Evolutionary conservation across 2,113 vertebrate genomes (phyloP).

Genomic region (Nesoenas mayeri): DNA sequence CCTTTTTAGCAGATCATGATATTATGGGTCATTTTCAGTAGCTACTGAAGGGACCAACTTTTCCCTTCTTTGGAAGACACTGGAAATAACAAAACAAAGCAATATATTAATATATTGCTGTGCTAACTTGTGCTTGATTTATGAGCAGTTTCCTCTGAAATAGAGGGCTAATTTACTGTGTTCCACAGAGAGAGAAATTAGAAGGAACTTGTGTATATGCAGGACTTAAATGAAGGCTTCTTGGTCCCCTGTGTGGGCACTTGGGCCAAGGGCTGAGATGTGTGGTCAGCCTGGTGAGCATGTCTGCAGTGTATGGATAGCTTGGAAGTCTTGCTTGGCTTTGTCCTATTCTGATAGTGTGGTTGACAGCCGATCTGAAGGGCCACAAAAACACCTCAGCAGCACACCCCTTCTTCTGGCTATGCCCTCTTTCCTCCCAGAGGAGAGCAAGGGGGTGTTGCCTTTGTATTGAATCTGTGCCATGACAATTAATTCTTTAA

Average conservation of each 20-base stretch:
- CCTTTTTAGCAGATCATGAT: neutral
- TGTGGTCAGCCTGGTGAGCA: neutral
- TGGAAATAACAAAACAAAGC: neutral
- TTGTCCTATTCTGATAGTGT: neutral
- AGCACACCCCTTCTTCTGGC: neutral
- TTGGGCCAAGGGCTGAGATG: neutral
- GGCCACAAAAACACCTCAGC: neutral
- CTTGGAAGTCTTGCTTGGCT: neutral
- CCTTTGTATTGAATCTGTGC: neutral
- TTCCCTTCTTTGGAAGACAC: neutral
- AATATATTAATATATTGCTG: neutral
- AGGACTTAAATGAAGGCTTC: neutral
- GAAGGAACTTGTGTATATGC: neutral
- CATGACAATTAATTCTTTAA: neutral
- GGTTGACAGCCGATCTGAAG: neutral
- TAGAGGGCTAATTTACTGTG: neutral
- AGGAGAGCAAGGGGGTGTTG: neutral
- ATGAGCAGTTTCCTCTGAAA: neutral
- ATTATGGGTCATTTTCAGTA: neutral
- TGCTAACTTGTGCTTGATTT: neutral
- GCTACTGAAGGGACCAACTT: neutral
- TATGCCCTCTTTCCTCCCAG: neutral
- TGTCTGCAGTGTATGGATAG: neutral
- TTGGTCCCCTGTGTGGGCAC: accelerated
- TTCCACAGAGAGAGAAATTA: neutral